Percentiles rank a stretch among this genome's conserved stretches.
Conservation (phyloP, 2,113 vertebrate genomes). For the Oplegnathus fasciatus region DNA sequence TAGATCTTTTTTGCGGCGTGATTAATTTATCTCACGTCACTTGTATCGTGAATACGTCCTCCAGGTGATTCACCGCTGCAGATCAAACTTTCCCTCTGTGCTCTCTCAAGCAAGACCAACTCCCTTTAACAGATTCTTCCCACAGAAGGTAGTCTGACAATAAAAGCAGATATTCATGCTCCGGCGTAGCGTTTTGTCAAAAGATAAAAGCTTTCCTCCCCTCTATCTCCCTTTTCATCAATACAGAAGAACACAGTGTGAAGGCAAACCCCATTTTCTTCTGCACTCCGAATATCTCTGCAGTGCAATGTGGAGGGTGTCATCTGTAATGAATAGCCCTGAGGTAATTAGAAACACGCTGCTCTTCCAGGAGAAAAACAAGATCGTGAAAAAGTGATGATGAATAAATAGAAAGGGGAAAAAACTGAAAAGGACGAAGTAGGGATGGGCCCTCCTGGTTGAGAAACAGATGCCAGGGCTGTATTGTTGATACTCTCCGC, state of each 20-base stretch:
- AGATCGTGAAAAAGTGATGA: conserved; percentile 75
- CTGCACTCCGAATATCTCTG: conserved; percentile 56
- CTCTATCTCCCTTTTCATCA: conserved; percentile 78
- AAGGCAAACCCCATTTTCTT: conserved; percentile 77
- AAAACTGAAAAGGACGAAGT: conserved; percentile 40
- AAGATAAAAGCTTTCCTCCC: conserved; percentile 78
- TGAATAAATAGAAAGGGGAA: conserved; percentile 76
- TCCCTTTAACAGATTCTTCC: conserved; percentile 72
- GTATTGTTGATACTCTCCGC: conserved; percentile 61
- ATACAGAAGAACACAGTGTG: conserved; percentile 73
- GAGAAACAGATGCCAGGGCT: conserved; percentile 77
- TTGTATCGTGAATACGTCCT: conserved; percentile 51
- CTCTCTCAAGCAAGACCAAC: conserved; percentile 67
- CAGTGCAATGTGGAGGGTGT: conserved; percentile 72
- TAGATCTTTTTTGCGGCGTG: conserved; percentile 44
- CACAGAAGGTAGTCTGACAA: conserved; percentile 70
- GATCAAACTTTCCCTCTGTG: conserved; percentile 66
- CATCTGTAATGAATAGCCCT: conserved; percentile 83
- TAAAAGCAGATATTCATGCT: conserved; percentile 75
- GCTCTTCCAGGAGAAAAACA: conserved; percentile 76
- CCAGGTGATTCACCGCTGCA: conserved; percentile 63
- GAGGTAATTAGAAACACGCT: conserved; percentile 83
- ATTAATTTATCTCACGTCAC: conserved; percentile 67
- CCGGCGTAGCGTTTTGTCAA: conserved; percentile 73
- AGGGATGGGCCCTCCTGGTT: conserved; percentile 64